phyloP scores from a whole-genome alignment of 2,888 invertebrate species.

The Dasysyrphus tricinctus region DNA sequence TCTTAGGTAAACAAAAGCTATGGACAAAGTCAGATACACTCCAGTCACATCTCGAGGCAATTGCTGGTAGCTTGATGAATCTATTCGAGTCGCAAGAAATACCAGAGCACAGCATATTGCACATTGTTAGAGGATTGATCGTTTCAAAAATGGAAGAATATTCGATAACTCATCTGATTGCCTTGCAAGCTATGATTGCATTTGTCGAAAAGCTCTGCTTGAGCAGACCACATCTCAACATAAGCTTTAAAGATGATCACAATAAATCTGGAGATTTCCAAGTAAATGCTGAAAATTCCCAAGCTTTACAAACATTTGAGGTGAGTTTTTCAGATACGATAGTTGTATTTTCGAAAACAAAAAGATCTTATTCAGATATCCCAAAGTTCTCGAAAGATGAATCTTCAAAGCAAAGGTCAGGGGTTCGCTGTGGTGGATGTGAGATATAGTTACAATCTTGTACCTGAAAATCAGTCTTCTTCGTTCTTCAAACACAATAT shows the following conservation, averaged over 20 bases:
- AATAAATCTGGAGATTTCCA: constrained; percentile 84
- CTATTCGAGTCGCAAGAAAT: not conserved
- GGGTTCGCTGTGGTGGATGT: constrained; percentile 46
- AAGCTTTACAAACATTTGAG: constrained; percentile 91
- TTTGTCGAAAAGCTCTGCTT: constrained; percentile 84
- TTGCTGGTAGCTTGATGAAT: not conserved
- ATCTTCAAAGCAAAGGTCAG: constrained; percentile 28
- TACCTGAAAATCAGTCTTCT: not conserved
- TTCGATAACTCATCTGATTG: constrained; percentile 84
- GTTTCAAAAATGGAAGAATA: not conserved
- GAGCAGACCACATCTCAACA: constrained; percentile 81
- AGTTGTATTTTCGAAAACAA: no score
- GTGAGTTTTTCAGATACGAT: constrained; percentile 82
- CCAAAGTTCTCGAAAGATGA: constrained; percentile 10
- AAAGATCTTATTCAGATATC: constrained; percentile 10
- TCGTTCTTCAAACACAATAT: not conserved
- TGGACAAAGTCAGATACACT: not conserved
- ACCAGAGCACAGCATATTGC: not conserved
- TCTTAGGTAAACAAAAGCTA: not conserved
- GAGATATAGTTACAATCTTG: constrained; percentile 31
- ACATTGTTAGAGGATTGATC: not conserved
- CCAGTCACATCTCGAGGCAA: not conserved
- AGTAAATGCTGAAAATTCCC: constrained; percentile 90
- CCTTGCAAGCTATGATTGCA: constrained; percentile 87
- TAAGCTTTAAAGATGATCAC: constrained; percentile 78